phyloP scores from a whole-genome alignment of 2,888 invertebrate species.

The Clivina fossor region DNA sequence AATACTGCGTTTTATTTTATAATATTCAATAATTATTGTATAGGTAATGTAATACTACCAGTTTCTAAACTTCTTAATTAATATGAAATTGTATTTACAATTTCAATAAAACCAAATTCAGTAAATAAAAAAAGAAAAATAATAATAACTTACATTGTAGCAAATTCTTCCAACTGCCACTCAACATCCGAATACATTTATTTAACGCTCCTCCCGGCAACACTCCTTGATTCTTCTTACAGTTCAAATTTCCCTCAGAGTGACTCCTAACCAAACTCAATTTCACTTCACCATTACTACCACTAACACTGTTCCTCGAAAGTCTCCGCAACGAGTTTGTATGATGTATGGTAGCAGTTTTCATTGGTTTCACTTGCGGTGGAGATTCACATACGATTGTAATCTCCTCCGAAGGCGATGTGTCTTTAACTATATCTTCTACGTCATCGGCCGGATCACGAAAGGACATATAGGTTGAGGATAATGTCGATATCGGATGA shows the following conservation, averaged over 20 bases:
- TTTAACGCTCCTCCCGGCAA: conserved; percentile 56
- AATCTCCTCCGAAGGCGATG: neutral
- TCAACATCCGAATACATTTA: conserved; percentile 73
- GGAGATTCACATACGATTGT: neutral
- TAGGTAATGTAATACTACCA: no score
- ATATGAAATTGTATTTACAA: no score
- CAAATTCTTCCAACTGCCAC: conserved; percentile 79
- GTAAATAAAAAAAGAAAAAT: no score
- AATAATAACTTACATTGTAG: conserved; percentile 69
- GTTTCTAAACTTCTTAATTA: no score
- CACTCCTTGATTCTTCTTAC: conserved; percentile 41
- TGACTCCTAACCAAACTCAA: conserved; percentile 63
- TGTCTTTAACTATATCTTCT: conserved; percentile 47
- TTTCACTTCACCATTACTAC: neutral
- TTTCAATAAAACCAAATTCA: no score
- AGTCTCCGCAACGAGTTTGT: conserved; percentile 54
- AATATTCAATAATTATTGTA: no score
- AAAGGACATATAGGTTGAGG: conserved; percentile 61
- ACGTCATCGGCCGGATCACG: conserved; percentile 59
- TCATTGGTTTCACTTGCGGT: neutral
- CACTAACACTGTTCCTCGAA: conserved; percentile 18
- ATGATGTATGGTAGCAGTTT: conserved; percentile 38
- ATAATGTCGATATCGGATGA: conserved; percentile 48
- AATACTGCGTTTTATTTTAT: no score
- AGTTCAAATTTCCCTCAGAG: conserved; percentile 69